These are phyloP conservation scores for Zelostemma sp. DNA, from an alignment of 1,140 invertebrate species.

Conservation along the genomic window DNA sequence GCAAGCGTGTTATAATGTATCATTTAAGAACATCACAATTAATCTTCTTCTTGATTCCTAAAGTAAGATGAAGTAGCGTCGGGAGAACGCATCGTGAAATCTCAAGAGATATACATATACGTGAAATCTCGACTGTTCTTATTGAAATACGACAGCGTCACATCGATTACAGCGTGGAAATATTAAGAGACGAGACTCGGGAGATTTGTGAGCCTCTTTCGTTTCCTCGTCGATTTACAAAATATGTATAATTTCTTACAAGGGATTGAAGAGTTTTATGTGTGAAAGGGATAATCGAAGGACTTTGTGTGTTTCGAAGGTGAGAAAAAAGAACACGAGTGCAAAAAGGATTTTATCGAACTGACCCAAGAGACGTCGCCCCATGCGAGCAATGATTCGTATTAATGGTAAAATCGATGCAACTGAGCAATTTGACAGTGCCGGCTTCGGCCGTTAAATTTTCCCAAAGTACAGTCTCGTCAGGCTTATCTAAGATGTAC, in stretches of 20 bases:
- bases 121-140: slow-evolving; percentile 4
- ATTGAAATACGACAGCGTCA: background rate
- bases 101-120: slow-evolving; percentile 1
- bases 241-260: no score
- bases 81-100: slow-evolving; percentile 1
- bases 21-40: slow-evolving; percentile 5
- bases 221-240: no score
- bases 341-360: slow-evolving; percentile 1
- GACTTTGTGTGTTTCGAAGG: no score
- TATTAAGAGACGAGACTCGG: background rate
- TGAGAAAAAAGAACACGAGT: background rate
- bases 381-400: slow-evolving; percentile 4
- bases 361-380: background rate
- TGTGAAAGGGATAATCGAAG: no score
- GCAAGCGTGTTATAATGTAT: background rate
- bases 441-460: background rate
- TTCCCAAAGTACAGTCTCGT: no score
- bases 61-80: slow-evolving; percentile 5
- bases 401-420: slow-evolving; percentile 7
- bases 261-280: no score
- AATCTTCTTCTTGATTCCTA: slow-evolving; percentile 2
- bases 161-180: background rate
- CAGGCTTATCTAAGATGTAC: no score
- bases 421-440: slow-evolving; percentile 2
- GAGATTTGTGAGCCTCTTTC: background rate